phyloP scores from a whole-genome alignment of 2,888 invertebrate genomes.

The Glaucopsyche alexis region DNA sequence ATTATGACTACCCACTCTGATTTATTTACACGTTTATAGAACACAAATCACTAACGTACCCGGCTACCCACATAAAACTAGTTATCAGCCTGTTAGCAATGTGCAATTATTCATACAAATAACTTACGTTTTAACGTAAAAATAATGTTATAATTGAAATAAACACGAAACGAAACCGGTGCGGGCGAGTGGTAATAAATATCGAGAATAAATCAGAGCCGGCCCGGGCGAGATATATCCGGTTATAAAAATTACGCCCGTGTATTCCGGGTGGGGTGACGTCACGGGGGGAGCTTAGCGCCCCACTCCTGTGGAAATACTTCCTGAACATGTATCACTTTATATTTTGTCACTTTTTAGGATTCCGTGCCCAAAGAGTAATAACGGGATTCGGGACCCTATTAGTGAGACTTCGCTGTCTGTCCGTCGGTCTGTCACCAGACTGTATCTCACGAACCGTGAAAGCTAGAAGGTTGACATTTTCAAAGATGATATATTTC shows the following conservation, averaged over 20 bases:
- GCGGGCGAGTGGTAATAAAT: conserved; percentile 1
- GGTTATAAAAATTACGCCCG: conserved; percentile 7
- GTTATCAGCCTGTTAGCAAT: background rate
- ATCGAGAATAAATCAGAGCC: background rate
- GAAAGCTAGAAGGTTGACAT: too few species aligned
- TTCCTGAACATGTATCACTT: background rate
- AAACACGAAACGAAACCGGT: conserved; percentile 10
- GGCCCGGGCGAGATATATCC: conserved; percentile 12
- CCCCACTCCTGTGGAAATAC: background rate
- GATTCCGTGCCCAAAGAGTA: too few species aligned
- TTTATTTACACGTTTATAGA: background rate
- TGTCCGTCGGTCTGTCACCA: too few species aligned
- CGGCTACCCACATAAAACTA: background rate
- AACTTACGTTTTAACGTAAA: conserved; percentile 2
- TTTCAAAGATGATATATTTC: background rate
- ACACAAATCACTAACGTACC: background rate
- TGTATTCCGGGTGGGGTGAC: background rate
- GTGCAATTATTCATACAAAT: background rate
- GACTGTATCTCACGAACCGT: too few species aligned
- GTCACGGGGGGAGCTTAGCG: background rate
- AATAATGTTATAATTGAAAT: conserved; percentile 12
- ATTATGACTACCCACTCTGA: background rate
- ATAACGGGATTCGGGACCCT: too few species aligned
- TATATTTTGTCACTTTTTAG: background rate
- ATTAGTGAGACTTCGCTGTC: too few species aligned